Evolutionary conservation across 1,140 invertebrate genomes (phyloP).

Genomic region (Lordiphosa stackelbergi): DNA sequence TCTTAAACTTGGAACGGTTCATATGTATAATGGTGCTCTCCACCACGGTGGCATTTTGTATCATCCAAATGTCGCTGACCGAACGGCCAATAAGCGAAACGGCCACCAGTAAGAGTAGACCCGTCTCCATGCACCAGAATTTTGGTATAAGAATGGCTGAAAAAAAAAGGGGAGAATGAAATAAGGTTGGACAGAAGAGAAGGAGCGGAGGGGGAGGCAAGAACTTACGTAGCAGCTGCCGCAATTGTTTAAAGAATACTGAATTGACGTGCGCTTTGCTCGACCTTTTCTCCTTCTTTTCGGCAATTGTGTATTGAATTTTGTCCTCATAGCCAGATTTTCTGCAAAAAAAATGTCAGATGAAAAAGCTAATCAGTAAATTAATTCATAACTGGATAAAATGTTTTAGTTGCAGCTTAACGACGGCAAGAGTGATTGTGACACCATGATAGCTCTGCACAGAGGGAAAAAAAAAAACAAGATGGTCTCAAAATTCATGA

Average conservation of each 20-base stretch:
- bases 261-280: constrained; percentile 92
- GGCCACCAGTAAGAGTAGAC: constrained; percentile 90
- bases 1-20: constrained; percentile 86
- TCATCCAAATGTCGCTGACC: constrained; percentile 97
- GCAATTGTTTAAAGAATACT: constrained; percentile 88
- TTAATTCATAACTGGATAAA: no score
- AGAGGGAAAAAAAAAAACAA: no score
- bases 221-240: constrained; percentile 82
- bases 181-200: not conserved
- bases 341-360: no score
- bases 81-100: constrained; percentile 90
- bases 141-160: constrained; percentile 89
- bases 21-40: constrained; percentile 97
- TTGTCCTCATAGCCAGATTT: constrained; percentile 80
- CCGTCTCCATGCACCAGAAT: constrained; percentile 84
- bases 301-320: constrained; percentile 87
- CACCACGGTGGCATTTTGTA: constrained; percentile 93
- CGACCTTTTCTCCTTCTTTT: constrained; percentile 82
- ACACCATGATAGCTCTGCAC: no score
- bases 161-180: not conserved
- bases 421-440: no score
- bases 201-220: not conserved
- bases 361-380: no score
- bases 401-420: no score
- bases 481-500: no score